Evolutionary conservation across 92 coral and sea anemone genomes (phyloP).

Genomic region (Siderastrea radians): DNA sequence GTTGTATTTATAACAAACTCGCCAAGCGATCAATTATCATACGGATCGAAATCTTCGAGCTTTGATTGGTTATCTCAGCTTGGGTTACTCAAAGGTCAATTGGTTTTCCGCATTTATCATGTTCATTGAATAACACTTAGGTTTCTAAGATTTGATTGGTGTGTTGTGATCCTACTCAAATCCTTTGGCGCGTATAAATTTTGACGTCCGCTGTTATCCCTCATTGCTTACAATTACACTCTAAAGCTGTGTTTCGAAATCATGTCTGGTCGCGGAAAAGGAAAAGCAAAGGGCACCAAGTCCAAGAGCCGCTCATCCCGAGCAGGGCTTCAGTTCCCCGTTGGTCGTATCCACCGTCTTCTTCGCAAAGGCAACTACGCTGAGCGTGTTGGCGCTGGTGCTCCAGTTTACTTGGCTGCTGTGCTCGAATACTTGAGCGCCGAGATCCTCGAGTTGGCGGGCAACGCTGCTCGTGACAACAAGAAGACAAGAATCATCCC

Average conservation of each 20-base stretch:
- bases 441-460: constrained; percentile 76
- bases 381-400: constrained; percentile 85
- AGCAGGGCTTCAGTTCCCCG: constrained; percentile 93
- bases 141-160: neutral
- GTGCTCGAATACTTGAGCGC: constrained; percentile 60
- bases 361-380: constrained; percentile 81
- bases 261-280: constrained; percentile 96
- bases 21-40: constrained; percentile 50
- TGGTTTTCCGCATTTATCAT: neutral
- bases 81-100: neutral
- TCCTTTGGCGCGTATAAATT: neutral
- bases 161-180: neutral
- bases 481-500: constrained; percentile 90
- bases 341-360: constrained; percentile 78
- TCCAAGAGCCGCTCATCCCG: constrained; percentile 90
- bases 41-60: constrained; percentile 64
- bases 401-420: constrained; percentile 85
- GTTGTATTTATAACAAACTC: constrained; percentile 51
- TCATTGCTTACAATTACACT: neutral
- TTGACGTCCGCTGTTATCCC: too few species aligned
- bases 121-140: neutral
- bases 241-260: neutral
- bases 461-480: constrained; percentile 94
- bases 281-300: constrained; percentile 86
- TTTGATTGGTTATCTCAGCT: constrained; percentile 46